These are phyloP conservation scores for Vipera ursinii DNA, from an alignment of 2,797 vertebrate species.

Conservation along the genomic window DNA sequence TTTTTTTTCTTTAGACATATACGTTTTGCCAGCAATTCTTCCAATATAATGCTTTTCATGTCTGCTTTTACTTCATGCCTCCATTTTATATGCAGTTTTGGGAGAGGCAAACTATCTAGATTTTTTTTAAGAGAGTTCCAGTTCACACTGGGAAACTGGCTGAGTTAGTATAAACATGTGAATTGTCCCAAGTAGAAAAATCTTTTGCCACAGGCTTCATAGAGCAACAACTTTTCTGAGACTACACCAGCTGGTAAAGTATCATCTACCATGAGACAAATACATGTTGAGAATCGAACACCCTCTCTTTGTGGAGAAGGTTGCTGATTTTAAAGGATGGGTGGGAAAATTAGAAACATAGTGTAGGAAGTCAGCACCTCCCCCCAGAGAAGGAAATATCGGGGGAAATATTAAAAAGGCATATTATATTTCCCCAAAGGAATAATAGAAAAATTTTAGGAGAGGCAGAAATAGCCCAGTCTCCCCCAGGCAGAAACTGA, in stretches of 20 bases:
- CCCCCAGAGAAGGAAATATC: too few relatives aligned
- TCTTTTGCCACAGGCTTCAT: neutral
- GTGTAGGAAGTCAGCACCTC: too few relatives aligned
- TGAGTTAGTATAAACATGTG: neutral
- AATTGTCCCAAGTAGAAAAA: neutral
- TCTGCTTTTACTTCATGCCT: neutral
- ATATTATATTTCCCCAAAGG: too few relatives aligned
- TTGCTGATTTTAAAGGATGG: constrained; percentile 50
- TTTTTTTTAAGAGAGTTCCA: neutral
- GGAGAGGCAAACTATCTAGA: neutral
- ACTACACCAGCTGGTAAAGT: neutral
- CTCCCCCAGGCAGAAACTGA: too few relatives aligned
- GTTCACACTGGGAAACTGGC: neutral
- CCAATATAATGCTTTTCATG: neutral
- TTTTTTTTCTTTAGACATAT: neutral
- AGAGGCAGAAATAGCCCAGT: too few relatives aligned
- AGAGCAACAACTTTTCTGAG: constrained; percentile 16
- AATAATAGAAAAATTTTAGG: too few relatives aligned
- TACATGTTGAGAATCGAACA: constrained; percentile 32
- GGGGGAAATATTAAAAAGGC: too few relatives aligned
- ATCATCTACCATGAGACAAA: constrained; percentile 30
- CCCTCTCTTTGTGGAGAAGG: constrained; percentile 46
- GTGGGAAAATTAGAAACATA: constrained; percentile 29
- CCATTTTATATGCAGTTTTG: neutral
- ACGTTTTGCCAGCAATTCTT: neutral